Percentiles rank a stretch among this genome's conserved stretches.
Evolutionary conservation across 1,140 invertebrate genomes (phyloP).

Genomic region (Hypsibius dujardini): DNA sequence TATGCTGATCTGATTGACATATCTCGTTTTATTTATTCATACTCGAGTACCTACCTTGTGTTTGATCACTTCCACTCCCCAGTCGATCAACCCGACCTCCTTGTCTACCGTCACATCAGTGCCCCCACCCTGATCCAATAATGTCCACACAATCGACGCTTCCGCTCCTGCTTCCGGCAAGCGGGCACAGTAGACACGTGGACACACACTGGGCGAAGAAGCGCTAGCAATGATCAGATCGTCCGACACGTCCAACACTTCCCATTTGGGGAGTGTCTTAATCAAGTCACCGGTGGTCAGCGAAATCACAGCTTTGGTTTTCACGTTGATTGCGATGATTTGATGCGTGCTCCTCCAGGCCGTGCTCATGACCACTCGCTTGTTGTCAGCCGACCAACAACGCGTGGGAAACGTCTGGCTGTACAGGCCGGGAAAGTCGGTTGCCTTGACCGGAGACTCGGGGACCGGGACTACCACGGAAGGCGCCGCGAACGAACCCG

Average conservation of each 20-base stretch:
- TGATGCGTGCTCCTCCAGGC: constrained; percentile 42
- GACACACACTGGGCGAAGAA: no score
- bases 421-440: constrained; percentile 45
- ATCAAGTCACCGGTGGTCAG: no score
- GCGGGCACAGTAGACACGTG: no score
- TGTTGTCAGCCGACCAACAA: constrained; percentile 45
- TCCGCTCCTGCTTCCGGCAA: constrained; percentile 24
- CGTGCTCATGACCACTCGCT: constrained; percentile 45
- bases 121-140: constrained; percentile 22
- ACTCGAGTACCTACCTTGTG: constrained; percentile 4
- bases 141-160: constrained; percentile 22
- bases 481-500: no score
- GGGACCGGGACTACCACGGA: no score
- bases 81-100: constrained; percentile 21
- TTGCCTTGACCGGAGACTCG: neutral
- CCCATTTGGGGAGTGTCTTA: no score
- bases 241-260: no score
- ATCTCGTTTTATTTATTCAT: neutral
- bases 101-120: constrained; percentile 16
- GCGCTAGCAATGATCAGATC: no score
- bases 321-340: constrained; percentile 43
- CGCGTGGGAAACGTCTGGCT: constrained; percentile 37
- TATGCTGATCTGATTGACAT: no score
- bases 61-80: neutral
- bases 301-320: no score